Evolutionary conservation across 2,888 invertebrate species (phyloP), one percentile per base, ranked within the genome.

Genomic region (Antheraea yamamai): DNA sequence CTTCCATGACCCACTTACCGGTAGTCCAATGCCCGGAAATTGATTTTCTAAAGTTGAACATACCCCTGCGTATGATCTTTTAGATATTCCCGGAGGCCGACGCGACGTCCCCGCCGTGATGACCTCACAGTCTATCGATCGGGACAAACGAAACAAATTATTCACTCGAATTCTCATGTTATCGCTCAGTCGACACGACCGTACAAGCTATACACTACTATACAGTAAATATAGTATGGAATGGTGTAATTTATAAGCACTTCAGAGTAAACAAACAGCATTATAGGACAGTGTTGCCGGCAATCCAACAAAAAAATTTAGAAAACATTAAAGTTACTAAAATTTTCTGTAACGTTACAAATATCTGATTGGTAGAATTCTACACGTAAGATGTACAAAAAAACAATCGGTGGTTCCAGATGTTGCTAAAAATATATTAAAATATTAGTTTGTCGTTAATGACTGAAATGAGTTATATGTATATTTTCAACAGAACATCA

Each of bases 91-190:
- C 16, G 66, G 35, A 12, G 26, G 72, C 52, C 64, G 23, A 47
- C 47, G 10, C 30, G 66, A 47, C 39, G 52, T 20, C 51, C 55
- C 39, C 35, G 68, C 30, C 20, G 52, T 72, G 14, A 26, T n/a
- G 66, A 30, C 16, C 16, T 73, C 75, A 52, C 30, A 51, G 23
- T 71, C 76, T 51, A 72, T 30, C n/a, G 55, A 35, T 39, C 78
- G 79, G 23, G 74, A 73, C 47, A 80, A 58, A 76, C 78, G 77
- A 73, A 75, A 78, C 55, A 76, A 76, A 73, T 78, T 78, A 73
- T 70, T 75, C 52, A 71, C 61, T 51, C 73, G 72, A 73, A 78
- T 72, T 77, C 79, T 78, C 78, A 79, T 79, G 70, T 66, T 77
- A 52, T 68, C 26, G 35, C 30, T 58, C 23, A 26, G 71, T n/a